Conservation (phyloP, 2,888 invertebrate species). For the Nycteola revayana region DNA sequence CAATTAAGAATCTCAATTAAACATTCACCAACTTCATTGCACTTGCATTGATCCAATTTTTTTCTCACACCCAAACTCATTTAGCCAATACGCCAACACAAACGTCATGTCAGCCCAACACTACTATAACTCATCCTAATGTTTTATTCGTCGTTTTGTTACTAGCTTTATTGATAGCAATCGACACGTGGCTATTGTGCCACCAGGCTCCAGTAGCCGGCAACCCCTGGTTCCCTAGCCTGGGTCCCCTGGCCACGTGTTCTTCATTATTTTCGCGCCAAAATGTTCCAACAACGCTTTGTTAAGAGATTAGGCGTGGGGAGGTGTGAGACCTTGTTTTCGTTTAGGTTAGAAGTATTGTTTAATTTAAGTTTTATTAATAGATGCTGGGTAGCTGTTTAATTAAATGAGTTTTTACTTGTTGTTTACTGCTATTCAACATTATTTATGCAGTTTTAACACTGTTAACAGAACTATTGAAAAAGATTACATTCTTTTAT, state of each 20-base stretch:
- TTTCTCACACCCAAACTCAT: constrained; percentile 5
- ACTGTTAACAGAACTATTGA: no score
- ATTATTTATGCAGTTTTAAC: no score
- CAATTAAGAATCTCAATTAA: no score
- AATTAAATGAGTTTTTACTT: no score
- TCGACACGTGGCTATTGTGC: constrained; percentile 68
- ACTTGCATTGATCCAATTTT: not conserved
- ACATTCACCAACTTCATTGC: no score
- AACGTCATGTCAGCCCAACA: constrained; percentile 19
- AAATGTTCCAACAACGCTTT: constrained; percentile 79
- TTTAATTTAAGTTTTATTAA: constrained; percentile 29
- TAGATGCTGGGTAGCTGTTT: constrained; percentile 13
- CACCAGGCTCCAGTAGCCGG: constrained; percentile 33
- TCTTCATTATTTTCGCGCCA: constrained; percentile 80
- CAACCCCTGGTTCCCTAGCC: constrained; percentile 27
- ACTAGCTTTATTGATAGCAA: constrained; percentile 59
- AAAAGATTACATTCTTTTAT: no score
- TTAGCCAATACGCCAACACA: constrained; percentile 20
- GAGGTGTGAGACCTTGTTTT: constrained; percentile 41
- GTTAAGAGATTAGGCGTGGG: constrained; percentile 77
- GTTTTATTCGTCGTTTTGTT: constrained; percentile 56
- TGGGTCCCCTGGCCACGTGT: constrained; percentile 55
- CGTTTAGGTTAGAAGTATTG: constrained; percentile 16
- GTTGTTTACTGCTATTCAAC: no score
- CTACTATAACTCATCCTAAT: constrained; percentile 43